Base-by-base conservation (phyloP, 2,113 vertebrate species). In the Paramisgurnus dabryanus region DNA sequence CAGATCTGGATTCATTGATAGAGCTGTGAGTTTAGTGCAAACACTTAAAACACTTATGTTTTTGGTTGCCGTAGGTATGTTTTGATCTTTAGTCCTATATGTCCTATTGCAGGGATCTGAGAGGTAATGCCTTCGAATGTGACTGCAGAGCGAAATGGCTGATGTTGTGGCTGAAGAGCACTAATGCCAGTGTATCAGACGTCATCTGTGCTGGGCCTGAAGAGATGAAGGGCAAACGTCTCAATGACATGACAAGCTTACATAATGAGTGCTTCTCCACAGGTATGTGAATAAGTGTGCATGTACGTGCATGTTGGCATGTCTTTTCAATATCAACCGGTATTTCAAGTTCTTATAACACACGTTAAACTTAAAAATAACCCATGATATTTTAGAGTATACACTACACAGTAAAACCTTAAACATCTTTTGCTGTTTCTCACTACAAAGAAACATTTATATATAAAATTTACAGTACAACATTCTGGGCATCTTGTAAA, bases 101-200 rank as follows among this genome's bases (percentile, higher is more conserved):
- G 45, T 75, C 18, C 5, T 63, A 34, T 34, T 53, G 64, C 77
- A 99, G 98, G 87, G 98, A 99, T 86, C 92, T 99, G 90, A 94
- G 97, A 87, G 98, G 97, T 78, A 99, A 99, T 90, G 94, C 94
- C 78, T 96, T 99, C 85, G 95, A 98, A 86, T 99, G 98, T 85
- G 96, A 99, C 91, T 99, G 98, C 91, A 94, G 96, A 86, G 94
- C 95, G 83, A 99, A 99, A 90, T 99, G 98, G 98, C 87, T 99
- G 88, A 97, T 97, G 92, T 91, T 89, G 82, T 99, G 97, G 98
- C 85, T 99, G 90, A 97, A 96, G 90, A 96, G 90, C 93, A 99
- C 97, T 84, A 99, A 99, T 77, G 96, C 97, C 87, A 98, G 96
- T 10, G 97, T 98, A 85, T 97, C 96, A 3, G 96, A 98, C 87